Conservation (phyloP, 2,888 invertebrate species). For the Cheilosia urbana region DNA sequence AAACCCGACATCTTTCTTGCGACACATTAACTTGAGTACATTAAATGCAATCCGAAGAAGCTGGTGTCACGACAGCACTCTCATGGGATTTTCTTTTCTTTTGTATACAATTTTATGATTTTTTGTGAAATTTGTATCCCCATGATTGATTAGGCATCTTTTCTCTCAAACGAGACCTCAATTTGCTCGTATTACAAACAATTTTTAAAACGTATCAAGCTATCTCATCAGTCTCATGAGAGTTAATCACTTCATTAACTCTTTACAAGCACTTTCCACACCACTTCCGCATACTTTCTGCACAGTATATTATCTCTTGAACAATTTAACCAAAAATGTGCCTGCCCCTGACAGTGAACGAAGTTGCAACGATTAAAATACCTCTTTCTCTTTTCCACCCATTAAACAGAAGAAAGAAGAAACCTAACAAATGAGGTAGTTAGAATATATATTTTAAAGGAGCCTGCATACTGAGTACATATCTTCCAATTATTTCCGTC, state of each 20-base stretch:
- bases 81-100: too few relatives aligned
- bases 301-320: background rate
- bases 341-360: constrained; percentile 32
- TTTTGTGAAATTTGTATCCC: too few relatives aligned
- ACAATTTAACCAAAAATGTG: constrained; percentile 22
- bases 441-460: constrained; percentile 18
- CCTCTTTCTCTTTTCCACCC: background rate
- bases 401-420: background rate
- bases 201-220: background rate
- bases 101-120: too few relatives aligned
- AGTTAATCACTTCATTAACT: background rate
- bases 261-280: background rate
- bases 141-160: too few relatives aligned
- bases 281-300: background rate
- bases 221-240: background rate
- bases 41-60: too few relatives aligned
- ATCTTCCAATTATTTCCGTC: constrained; percentile 62
- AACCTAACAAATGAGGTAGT: constrained; percentile 24
- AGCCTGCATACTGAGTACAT: constrained; percentile 17
- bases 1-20: too few relatives aligned
- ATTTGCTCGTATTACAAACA: too few relatives aligned
- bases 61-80: too few relatives aligned
- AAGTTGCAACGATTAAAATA: constrained; percentile 33
- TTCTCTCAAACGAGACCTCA: too few relatives aligned
- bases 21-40: too few relatives aligned